Base-by-base conservation (phyloP, 2,113 vertebrate species). In the Laticauda laticaudata region DNA sequence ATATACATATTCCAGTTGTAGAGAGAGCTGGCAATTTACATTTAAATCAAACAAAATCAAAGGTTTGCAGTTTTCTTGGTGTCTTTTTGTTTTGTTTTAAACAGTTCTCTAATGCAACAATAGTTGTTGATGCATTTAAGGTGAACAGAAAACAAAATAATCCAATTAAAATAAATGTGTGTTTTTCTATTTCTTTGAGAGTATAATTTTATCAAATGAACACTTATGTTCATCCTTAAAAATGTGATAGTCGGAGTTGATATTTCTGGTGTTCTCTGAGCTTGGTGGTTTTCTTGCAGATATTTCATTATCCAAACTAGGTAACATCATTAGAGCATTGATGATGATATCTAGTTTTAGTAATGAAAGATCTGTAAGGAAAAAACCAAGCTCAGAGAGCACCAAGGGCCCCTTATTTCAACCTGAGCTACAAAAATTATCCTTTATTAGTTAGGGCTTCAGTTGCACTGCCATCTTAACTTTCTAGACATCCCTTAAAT, bases 121-220 rank as follows among this genome's bases (percentile, higher is more conserved):
- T 94, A 91, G 0, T 95, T 90, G 93, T 93, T 93, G 94, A 96
- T 93, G 94, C 95, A 92, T 93, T 92, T 94, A 93, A 96, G 95
- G 95, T 95, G 96, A 96, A 94, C 91, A 90, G 93, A 93, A 94
- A 97, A 95, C 94, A 96, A 94, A 96, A 90, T 94, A 95, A 96
- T 95, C 95, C 96, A 97, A 97, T 97, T 97, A 97, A 97, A 97
- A 23, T 94, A 92, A 94, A 95, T 95, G 94, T 95, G 95, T 91
- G 51, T 93, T 61, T 61, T 94, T 95, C 93, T 89, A 93, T 0
- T 96, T 34, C 29, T 90, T 89, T 94, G 90, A 92, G 91, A 29
- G 3, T 18, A 93, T 93, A 93, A 39, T 94, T 86, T 94, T 94
- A 91, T 94, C 94, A 93, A 95, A 88, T 91, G 85, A 0, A 2